These are phyloP conservation scores for Phoronis australis DNA, from an alignment of 2,888 invertebrate genomes.

Conservation along the genomic window DNA sequence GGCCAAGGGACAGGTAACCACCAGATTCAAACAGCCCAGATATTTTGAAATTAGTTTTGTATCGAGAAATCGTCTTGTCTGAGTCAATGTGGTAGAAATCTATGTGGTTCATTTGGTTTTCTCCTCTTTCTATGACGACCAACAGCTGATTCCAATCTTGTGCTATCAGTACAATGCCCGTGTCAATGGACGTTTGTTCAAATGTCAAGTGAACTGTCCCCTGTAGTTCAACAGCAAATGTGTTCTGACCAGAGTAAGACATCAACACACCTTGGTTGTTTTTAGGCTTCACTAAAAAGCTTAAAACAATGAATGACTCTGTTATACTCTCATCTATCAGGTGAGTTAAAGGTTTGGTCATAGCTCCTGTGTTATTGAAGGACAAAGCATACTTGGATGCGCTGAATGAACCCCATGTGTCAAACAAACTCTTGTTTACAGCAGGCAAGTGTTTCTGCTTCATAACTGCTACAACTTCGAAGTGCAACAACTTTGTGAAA, in stretches of 20 bases:
- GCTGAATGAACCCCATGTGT: too few species aligned
- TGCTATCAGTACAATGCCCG: conserved; percentile 8
- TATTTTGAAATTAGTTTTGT: too few species aligned
- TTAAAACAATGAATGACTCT: conserved; percentile 23
- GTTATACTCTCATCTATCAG: conserved; percentile 7
- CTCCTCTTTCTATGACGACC: conserved; percentile 16
- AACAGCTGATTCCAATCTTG: conserved; percentile 30
- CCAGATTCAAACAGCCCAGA: conserved; percentile 17
- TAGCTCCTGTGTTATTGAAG: conserved; percentile 23
- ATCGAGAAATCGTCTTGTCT: conserved; percentile 17
- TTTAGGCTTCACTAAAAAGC: conserved; percentile 26
- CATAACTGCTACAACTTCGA: too few species aligned
- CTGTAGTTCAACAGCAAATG: too few species aligned
- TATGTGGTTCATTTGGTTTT: conserved; percentile 17
- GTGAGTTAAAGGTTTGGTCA: conserved; percentile 11
- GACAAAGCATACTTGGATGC: conserved; percentile 23
- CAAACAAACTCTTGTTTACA: conserved; percentile 6
- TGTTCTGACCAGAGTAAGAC: conserved; percentile 21
- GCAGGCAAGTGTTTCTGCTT: conserved; percentile 14
- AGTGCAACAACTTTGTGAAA: too few species aligned
- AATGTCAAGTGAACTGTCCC: conserved; percentile 21
- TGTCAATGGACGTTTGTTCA: conserved; percentile 12
- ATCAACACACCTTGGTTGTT: too few species aligned
- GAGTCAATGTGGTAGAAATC: conserved; percentile 23
- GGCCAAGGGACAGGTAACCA: conserved; percentile 24